These are phyloP conservation scores for Papilio aristodemus DNA, from an alignment of 1,140 invertebrate genomes.

Conservation along the genomic window DNA sequence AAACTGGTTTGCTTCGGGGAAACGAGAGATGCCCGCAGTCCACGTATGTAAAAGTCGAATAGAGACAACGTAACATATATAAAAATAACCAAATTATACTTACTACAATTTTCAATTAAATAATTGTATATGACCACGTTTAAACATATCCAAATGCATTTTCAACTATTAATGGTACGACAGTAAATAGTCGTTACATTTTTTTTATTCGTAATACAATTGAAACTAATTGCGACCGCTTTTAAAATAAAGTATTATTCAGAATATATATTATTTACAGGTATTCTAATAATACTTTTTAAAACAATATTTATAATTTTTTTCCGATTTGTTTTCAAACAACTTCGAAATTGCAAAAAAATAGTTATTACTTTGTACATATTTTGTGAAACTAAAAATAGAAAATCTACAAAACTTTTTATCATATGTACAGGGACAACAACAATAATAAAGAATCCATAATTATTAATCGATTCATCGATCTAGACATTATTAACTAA, in stretches of 20 bases:
- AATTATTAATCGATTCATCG: constrained; percentile 47
- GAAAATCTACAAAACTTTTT: constrained; percentile 76
- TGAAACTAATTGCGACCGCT: constrained; percentile 41
- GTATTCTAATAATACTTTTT: constrained; percentile 78
- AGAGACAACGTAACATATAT: not conserved
- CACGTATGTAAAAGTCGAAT: not conserved
- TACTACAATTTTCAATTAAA: not conserved
- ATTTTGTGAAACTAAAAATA: constrained; percentile 72
- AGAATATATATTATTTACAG: constrained; percentile 74
- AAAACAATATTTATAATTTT: constrained; percentile 75
- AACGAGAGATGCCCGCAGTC: not conserved
- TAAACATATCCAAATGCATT: constrained; percentile 1
- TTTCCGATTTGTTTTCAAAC: constrained; percentile 50
- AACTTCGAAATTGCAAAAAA: constrained; percentile 57
- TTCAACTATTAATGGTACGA: not conserved
- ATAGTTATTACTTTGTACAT: constrained; percentile 75
- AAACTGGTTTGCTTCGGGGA: constrained; percentile 17
- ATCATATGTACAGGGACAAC: constrained; percentile 71
- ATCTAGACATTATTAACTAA: constrained; percentile 52
- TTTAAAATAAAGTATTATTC: constrained; percentile 64
- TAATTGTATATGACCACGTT: not conserved
- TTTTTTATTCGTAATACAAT: constrained; percentile 2
- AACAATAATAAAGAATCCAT: constrained; percentile 65
- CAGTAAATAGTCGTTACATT: not conserved
- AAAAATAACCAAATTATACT: not conserved